phyloP scores from a whole-genome alignment of 2,797 vertebrate genomes.

The Pseudochirops cupreus region DNA sequence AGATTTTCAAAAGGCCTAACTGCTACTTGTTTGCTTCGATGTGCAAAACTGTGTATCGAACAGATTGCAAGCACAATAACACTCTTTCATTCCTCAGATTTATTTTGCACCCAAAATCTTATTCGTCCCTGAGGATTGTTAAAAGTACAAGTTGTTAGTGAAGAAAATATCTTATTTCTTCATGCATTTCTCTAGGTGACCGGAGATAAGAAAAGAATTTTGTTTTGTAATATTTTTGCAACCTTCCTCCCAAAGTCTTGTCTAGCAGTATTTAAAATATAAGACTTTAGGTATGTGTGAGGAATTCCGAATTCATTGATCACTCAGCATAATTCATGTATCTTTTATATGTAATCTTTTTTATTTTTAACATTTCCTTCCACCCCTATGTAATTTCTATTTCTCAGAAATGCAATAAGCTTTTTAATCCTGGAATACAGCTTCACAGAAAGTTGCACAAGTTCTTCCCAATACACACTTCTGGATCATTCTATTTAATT shows the following conservation, averaged over 20 bases:
- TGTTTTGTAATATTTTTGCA: not conserved
- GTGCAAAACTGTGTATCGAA: not conserved
- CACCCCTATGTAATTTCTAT: not conserved
- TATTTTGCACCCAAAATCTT: constrained; percentile 22
- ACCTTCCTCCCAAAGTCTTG: not conserved
- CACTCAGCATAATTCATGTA: constrained; percentile 36
- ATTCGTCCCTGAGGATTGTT: constrained; percentile 2
- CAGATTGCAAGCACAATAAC: constrained; percentile 5
- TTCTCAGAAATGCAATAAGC: constrained; percentile 1
- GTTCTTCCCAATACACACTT: not conserved
- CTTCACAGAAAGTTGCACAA: not conserved
- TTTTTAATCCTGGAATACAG: constrained; percentile 18
- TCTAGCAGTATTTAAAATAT: not conserved
- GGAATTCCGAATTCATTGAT: constrained; percentile 12
- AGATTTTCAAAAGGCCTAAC: constrained; percentile 21
- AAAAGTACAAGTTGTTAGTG: constrained; percentile 20
- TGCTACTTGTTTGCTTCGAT: constrained; percentile 34
- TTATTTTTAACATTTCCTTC: not conserved
- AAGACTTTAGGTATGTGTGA: not conserved
- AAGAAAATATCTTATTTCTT: constrained; percentile 36
- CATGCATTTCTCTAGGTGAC: not conserved
- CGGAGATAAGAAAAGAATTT: constrained; percentile 16
- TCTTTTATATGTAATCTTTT: not conserved
- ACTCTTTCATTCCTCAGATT: constrained; percentile 16
- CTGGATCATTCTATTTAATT: constrained; percentile 25